Evolutionary conservation across 2,113 vertebrate species (phyloP).

Genomic region (Corythaixoides concolor): DNA sequence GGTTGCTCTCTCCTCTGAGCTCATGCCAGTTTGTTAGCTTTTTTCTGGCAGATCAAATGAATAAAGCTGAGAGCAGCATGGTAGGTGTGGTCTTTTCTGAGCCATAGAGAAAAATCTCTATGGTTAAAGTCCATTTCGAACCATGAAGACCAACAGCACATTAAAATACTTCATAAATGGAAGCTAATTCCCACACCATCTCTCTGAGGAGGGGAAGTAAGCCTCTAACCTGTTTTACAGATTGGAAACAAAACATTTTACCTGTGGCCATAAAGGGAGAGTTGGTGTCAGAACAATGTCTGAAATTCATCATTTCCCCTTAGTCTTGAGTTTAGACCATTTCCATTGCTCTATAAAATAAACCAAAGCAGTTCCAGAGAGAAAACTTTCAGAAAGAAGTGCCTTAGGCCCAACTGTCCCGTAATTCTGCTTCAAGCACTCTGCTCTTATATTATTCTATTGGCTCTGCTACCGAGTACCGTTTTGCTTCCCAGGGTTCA

Average conservation of each 20-base stretch:
- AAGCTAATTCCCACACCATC: background rate
- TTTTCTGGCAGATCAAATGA: background rate
- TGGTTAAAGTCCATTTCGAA: background rate
- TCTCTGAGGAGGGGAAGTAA: background rate
- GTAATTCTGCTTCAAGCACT: background rate
- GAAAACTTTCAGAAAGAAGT: background rate
- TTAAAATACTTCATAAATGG: background rate
- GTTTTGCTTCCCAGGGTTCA: background rate
- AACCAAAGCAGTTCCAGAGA: background rate
- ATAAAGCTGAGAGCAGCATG: background rate
- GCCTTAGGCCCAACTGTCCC: background rate
- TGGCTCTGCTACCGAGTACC: background rate
- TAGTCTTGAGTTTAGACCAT: background rate
- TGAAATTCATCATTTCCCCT: background rate
- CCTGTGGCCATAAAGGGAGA: background rate
- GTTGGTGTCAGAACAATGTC: background rate
- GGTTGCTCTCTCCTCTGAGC: slow-evolving; percentile 35
- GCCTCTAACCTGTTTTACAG: background rate
- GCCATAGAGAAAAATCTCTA: background rate
- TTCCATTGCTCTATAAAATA: background rate
- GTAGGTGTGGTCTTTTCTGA: background rate
- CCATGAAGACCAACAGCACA: background rate
- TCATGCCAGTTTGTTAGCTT: slow-evolving; percentile 14
- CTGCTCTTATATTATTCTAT: background rate
- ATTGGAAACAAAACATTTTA: background rate